Base-by-base conservation (phyloP, 2,113 vertebrate species). In the Mus pahari region DNA sequence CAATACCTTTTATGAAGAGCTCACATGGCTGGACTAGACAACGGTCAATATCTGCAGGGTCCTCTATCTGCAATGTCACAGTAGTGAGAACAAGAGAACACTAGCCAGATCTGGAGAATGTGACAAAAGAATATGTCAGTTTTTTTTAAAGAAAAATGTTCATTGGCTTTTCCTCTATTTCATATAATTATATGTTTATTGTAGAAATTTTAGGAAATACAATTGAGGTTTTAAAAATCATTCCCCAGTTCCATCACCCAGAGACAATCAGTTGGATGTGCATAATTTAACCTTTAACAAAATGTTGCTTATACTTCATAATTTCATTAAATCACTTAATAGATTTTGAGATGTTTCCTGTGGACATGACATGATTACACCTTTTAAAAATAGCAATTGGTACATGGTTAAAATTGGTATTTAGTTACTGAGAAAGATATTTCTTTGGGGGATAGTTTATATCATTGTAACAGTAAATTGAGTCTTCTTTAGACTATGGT, bases 331-430 rank as follows among this genome's bases (percentile, higher is more conserved):
- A 87, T 13, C 78, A 75, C 64, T 39, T 81, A 70, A 81, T 75
- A 33, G 64, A 93, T 75, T 97, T 95, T 95, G 66, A 94, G 92
- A 68, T 55, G n/a, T 94, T 88, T 55, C 79, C 89, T 60, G 53
- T 66, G 48, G 66, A 75, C 75, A 36, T 28, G 82, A 68, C n/a
- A 53, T 90, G 45, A 91, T 73, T 48, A 84, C 36, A 45, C 36
- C n/a, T 95, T 92, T 96, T 77, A 78, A 94, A 95, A 92, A 60
- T 20, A 88, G 53, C 42, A 45, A 58, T 36, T 92, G 42, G 48
- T 82, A 79, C 89, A 17, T 79, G 73, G 81, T 11, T 20, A 91
- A 87, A 93, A 84, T 12, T 86, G 22, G 58, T 60, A 60, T 90
- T 96, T 78, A 88, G n/a, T 77, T 73, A 88, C 75, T 94, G 64